These are phyloP conservation scores for Eilema depressum DNA, from an alignment of 2,888 invertebrate genomes.

Conservation along the genomic window DNA sequence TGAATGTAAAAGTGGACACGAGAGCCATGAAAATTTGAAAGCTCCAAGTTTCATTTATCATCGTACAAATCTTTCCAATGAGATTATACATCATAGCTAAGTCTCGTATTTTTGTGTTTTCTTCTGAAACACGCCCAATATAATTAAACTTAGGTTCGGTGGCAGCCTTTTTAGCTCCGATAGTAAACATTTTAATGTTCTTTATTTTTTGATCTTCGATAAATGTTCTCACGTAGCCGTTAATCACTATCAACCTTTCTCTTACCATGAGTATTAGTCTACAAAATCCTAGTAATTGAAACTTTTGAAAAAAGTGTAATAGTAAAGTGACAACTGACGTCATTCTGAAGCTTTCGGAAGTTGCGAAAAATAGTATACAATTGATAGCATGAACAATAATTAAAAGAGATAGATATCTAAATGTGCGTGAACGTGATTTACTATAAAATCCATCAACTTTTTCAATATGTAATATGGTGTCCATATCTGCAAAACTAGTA, in stretches of 20 bases:
- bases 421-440: slow-evolving; percentile 45
- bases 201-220: slow-evolving; percentile 53
- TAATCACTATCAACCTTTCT: slow-evolving; percentile 59
- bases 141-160: slow-evolving; percentile 49
- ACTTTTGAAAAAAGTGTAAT: slow-evolving; percentile 60
- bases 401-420: slow-evolving; percentile 41
- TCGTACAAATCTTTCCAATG: slow-evolving; percentile 61
- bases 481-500: background rate
- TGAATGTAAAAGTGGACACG: slow-evolving; percentile 65
- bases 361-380: slow-evolving; percentile 43
- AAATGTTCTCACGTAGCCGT: slow-evolving; percentile 59
- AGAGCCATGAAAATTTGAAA: slow-evolving; percentile 72
- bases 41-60: slow-evolving; percentile 69
- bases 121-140: slow-evolving; percentile 53
- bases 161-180: slow-evolving; percentile 37
- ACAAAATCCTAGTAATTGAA: slow-evolving; percentile 64
- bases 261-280: slow-evolving; percentile 60
- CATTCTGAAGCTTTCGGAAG: slow-evolving; percentile 31
- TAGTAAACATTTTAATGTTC: slow-evolving; percentile 50
- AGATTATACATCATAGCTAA: slow-evolving; percentile 62
- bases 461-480: slow-evolving; percentile 7
- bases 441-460: slow-evolving; percentile 52
- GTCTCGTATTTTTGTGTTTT: slow-evolving; percentile 63
- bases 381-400: slow-evolving; percentile 44
- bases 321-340: slow-evolving; percentile 43